Evolutionary conservation across 2,888 invertebrate genomes (phyloP), one percentile per base, ranked within the genome.

Genomic region (Deilephila porcellus): DNA sequence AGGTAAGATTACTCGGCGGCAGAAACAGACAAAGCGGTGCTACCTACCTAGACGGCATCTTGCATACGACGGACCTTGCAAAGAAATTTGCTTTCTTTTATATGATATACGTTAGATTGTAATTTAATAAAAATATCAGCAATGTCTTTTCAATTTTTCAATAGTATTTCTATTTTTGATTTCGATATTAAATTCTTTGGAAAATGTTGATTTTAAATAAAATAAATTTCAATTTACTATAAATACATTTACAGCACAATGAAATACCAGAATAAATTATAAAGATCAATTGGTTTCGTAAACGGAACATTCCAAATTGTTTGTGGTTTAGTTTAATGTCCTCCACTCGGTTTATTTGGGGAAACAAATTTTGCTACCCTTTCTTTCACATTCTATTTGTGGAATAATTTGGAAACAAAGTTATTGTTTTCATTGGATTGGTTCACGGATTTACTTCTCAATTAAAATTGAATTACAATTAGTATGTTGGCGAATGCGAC

Each of bases 241-340:
- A 56, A 56, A n/a, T 56, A n/a, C 0, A 56, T 56, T 56, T 56
- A 67, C 29, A 67, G 20, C 37, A 20, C 4, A 20, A n/a, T 32
- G 25, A 25, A 32, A 32, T 3, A 4, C 4, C 25, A 45, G 14
- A 14, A 25, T 45, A 67, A 67, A 63, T 32, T 63, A 67, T 45
- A 45, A 37, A 20, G 11, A 45, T 52, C 25, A 17, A 67, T 67
- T 52, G 67, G 67, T 25, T 45, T 17, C 2, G 25, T 8, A 67
- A 67, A 67, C 14, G 11, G 20, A 64, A 64, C 20, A 25, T 52
- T 52, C 17, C 67, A 67, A 67, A 52, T 67, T 52, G 67, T 67
- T 20, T 25, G 25, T 25, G 45, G 67, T 25, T 64, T 64, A 64
- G n/a, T 37, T 37, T 25, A 67, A 25, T 25, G 45, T 20, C 20